A percentile compares a stretch with the other conserved stretches of the same genome.
These are phyloP conservation scores for Helleia helle DNA, from an alignment of 2,888 invertebrate species.

Conservation along the genomic window DNA sequence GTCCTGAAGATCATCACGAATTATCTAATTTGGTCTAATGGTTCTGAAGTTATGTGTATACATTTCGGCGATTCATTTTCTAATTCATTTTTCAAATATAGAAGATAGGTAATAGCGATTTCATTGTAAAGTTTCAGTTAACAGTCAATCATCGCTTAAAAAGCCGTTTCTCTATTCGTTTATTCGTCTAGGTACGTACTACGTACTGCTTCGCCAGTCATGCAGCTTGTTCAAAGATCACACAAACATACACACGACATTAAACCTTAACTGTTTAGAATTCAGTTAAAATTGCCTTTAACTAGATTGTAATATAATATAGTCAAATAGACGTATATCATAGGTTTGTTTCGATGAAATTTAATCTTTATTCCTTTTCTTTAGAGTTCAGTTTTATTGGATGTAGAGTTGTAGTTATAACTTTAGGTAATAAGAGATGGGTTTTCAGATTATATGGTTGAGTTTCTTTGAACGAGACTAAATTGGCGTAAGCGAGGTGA, in stretches of 20 bases:
- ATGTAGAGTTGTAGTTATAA: constrained; percentile 18
- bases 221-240: constrained; percentile 51
- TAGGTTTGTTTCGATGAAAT: constrained; percentile 18
- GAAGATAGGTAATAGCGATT: too few relatives aligned
- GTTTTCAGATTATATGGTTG: constrained; percentile 49
- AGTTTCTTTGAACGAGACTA: constrained; percentile 26
- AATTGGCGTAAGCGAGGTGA: constrained; percentile 14
- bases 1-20: too few relatives aligned
- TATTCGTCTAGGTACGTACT: constrained; percentile 52
- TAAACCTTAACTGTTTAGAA: constrained; percentile 31
- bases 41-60: too few relatives aligned
- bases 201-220: constrained; percentile 55
- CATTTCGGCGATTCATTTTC: too few relatives aligned
- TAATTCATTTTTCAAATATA: too few relatives aligned
- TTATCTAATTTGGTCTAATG: too few relatives aligned
- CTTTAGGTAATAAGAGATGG: constrained; percentile 33
- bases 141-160: too few relatives aligned
- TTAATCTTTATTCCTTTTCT: constrained; percentile 18
- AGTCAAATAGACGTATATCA: background rate
- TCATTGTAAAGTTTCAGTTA: too few relatives aligned
- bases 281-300: constrained; percentile 34
- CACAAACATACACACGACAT: constrained; percentile 35
- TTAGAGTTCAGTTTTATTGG: constrained; percentile 27
- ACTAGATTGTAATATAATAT: constrained; percentile 1
- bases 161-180: constrained; percentile 37